A percentile compares a stretch with the other conserved stretches of the same genome.
Evolutionary conservation across 2,113 vertebrate genomes (phyloP).

Genomic region (Octodon degus): DNA sequence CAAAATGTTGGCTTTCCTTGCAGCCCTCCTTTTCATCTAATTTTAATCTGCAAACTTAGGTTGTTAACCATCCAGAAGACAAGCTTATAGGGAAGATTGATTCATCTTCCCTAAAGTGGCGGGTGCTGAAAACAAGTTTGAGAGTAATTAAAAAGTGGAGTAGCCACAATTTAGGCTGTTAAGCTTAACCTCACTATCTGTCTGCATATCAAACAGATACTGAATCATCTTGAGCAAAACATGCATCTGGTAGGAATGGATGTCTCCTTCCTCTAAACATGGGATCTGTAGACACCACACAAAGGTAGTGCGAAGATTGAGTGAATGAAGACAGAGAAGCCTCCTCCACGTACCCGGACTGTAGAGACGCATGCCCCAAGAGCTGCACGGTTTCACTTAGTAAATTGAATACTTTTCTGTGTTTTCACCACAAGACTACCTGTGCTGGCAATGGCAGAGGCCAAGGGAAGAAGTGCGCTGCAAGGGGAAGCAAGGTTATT

Average conservation of each 20-base stretch:
- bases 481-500: neutral
- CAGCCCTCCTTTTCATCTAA: too few species aligned
- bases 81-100: too few species aligned
- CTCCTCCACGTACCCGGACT: neutral
- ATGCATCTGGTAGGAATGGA: neutral
- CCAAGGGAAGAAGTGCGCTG: neutral
- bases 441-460: neutral
- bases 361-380: neutral
- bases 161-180: too few species aligned
- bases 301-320: neutral
- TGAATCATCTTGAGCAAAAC: neutral
- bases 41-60: too few species aligned
- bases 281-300: neutral
- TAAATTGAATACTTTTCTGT: neutral
- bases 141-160: conserved; percentile 17
- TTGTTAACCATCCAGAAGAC: too few species aligned
- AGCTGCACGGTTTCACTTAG: neutral
- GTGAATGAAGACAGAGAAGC: neutral
- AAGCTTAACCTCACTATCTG: too few species aligned
- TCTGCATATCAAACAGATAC: too few species aligned
- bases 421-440: neutral
- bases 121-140: neutral
- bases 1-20: too few species aligned
- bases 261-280: neutral
- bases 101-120: neutral